Evolutionary conservation across 2,113 vertebrate species (phyloP).

Genomic region (Neolamprologus cancellatus): DNA sequence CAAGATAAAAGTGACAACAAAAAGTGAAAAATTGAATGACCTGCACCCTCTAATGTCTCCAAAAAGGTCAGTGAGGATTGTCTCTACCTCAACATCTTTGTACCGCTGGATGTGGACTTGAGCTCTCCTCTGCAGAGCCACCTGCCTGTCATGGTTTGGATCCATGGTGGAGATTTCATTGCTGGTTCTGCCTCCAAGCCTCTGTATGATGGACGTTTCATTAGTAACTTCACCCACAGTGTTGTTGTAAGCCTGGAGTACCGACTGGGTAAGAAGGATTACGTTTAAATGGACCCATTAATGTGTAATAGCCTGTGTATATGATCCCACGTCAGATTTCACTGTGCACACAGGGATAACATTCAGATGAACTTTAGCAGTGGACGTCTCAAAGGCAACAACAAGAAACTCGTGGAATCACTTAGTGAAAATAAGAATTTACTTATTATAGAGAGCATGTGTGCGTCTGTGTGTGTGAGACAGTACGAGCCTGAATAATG

Average conservation of each 20-base stretch:
- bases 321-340: not conserved
- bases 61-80: slow-evolving; percentile 74
- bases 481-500: not conserved
- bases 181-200: slow-evolving; percentile 73
- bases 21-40: not conserved
- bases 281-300: not conserved
- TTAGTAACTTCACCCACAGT: slow-evolving; percentile 70
- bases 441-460: not conserved
- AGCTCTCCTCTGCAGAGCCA: slow-evolving; percentile 7
- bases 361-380: not conserved
- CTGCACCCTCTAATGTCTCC: not conserved
- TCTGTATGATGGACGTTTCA: slow-evolving; percentile 72
- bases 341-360: not conserved
- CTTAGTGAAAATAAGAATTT: not conserved
- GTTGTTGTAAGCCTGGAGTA: slow-evolving; percentile 71
- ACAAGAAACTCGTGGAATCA: not conserved
- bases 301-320: not conserved
- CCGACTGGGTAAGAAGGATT: slow-evolving; percentile 60
- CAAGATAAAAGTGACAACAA: not conserved
- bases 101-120: slow-evolving; percentile 60
- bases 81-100: slow-evolving; percentile 72
- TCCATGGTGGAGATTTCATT: slow-evolving; percentile 75
- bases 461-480: not conserved
- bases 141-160: slow-evolving; percentile 75
- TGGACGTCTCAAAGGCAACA: not conserved